Conservation (phyloP, 1,140 invertebrate genomes). For the Himalopsyche phryganea region DNA sequence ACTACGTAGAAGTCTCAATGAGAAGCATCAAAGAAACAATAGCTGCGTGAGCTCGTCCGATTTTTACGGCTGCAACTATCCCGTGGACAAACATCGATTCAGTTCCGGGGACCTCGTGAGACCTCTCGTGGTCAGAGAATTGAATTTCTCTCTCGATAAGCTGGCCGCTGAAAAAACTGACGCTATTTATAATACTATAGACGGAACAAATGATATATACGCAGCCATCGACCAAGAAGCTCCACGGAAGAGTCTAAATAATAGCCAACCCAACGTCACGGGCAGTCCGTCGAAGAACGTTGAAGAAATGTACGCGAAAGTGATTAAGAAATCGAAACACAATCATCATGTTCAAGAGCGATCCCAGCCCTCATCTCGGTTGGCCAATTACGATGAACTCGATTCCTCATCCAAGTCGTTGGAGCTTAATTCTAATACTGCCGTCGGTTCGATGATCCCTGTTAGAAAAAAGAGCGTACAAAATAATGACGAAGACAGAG, state of each 20-base stretch:
- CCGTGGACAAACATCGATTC: constrained; percentile 51
- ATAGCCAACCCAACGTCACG: constrained; percentile 57
- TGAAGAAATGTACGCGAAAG: constrained; percentile 87
- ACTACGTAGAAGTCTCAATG: constrained; percentile 49
- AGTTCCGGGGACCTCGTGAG: constrained; percentile 47
- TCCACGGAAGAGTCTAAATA: constrained; percentile 31
- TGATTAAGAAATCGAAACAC: constrained; percentile 63
- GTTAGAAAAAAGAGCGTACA: constrained; percentile 38
- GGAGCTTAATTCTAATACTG: constrained; percentile 39
- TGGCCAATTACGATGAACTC: constrained; percentile 34
- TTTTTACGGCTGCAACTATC: constrained; percentile 54
- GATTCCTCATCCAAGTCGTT: background rate
- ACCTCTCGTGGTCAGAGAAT: constrained; percentile 47
- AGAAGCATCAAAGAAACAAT: constrained; percentile 53
- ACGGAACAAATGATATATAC: constrained; percentile 38
- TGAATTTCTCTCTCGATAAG: constrained; percentile 46
- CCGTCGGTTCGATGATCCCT: constrained; percentile 37
- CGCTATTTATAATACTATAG: constrained; percentile 49
- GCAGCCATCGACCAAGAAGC: constrained; percentile 61
- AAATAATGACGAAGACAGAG: constrained; percentile 22
- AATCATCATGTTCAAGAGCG: constrained; percentile 2
- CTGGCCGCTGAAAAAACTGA: constrained; percentile 37
- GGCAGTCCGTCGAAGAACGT: constrained; percentile 61
- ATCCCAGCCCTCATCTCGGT: constrained; percentile 28
- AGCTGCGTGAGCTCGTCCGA: constrained; percentile 53